Conservation (phyloP, 2,797 vertebrate genomes). For the Ctenopoma multispine region DNA sequence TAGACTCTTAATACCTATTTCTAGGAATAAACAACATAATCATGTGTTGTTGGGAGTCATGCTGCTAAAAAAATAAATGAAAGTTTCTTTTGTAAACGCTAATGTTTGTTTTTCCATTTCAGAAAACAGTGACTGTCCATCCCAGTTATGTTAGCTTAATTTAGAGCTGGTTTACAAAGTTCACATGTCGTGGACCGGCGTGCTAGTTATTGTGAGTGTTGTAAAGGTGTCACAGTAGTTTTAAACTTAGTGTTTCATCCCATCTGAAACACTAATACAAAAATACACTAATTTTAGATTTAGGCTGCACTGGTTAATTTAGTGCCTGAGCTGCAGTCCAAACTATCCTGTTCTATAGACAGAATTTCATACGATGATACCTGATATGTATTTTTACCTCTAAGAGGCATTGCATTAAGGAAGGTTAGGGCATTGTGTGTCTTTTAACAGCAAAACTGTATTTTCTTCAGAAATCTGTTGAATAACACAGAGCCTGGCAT, state of each 20-base stretch:
- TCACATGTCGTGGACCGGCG: background rate
- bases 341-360: too few relatives aligned
- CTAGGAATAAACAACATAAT: background rate
- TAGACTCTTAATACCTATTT: background rate
- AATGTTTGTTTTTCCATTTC: background rate
- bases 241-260: background rate
- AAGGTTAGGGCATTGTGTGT: background rate
- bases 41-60: background rate
- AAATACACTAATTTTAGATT: too few relatives aligned
- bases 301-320: too few relatives aligned
- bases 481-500: background rate
- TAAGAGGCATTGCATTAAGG: background rate
- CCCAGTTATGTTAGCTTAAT: background rate
- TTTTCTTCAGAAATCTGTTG: background rate
- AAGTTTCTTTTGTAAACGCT: background rate
- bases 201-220: background rate
- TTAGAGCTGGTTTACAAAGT: constrained; percentile 6
- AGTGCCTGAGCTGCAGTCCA: background rate
- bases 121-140: background rate
- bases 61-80: background rate
- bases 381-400: background rate
- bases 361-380: too few relatives aligned
- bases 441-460: too few relatives aligned
- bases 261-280: too few relatives aligned
- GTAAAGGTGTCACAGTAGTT: too few relatives aligned